phyloP scores from a whole-genome alignment of 2,888 invertebrate species.

The Creontiades dilutus region DNA sequence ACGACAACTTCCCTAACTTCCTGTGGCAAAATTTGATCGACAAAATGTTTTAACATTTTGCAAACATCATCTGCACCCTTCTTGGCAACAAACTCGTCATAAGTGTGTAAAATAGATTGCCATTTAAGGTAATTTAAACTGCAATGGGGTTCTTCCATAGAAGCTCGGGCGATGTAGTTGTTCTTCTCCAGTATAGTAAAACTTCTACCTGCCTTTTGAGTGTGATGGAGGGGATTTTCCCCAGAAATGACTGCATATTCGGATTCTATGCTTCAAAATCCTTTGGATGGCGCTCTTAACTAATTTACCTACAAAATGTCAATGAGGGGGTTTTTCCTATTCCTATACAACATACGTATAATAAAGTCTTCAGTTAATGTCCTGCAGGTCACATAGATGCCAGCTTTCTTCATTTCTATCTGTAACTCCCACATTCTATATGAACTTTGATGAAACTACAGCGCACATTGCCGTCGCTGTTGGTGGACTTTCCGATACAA shows the following conservation, averaged over 20 bases:
- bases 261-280: constrained; percentile 42
- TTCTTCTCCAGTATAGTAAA: constrained; percentile 17
- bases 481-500: background rate
- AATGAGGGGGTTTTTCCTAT: too few species aligned
- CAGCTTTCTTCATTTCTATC: background rate
- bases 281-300: constrained; percentile 20
- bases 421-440: background rate
- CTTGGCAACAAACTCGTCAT: too few species aligned
- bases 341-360: too few species aligned
- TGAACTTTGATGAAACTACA: constrained; percentile 3
- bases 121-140: too few species aligned
- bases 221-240: constrained; percentile 9
- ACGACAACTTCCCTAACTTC: too few species aligned
- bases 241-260: background rate
- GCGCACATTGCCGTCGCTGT: background rate
- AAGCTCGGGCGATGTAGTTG: background rate
- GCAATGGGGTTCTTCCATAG: constrained; percentile 25
- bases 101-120: too few species aligned
- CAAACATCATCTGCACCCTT: too few species aligned
- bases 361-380: too few species aligned
- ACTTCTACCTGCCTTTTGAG: constrained; percentile 4
- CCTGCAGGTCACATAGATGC: background rate
- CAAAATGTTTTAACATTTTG: too few species aligned
- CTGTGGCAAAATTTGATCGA: too few species aligned
- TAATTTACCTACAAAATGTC: background rate